phyloP scores from a whole-genome alignment of 2,888 invertebrate genomes.

The Pasiphila rectangulata region DNA sequence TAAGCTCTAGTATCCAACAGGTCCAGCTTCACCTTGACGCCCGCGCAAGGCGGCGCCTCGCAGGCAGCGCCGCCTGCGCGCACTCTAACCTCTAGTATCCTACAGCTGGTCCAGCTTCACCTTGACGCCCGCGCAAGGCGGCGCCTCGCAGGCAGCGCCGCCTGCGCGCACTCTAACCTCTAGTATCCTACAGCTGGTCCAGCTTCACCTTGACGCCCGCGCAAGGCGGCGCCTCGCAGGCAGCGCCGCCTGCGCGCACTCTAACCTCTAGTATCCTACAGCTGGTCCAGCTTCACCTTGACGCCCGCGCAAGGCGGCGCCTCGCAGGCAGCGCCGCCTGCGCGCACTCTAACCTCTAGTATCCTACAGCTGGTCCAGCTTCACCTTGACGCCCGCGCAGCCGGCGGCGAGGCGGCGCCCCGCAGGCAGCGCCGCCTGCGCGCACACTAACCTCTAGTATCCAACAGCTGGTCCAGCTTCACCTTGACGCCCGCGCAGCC shows the following conservation, averaged over 20 bases:
- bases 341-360: slow-evolving; percentile 72
- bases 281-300: slow-evolving; percentile 74
- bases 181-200: slow-evolving; percentile 67
- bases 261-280: slow-evolving; percentile 66
- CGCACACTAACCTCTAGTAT: slow-evolving; percentile 71
- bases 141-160: slow-evolving; percentile 32
- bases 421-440: slow-evolving; percentile 43
- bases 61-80: slow-evolving; percentile 45
- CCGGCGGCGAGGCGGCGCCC: slow-evolving; percentile 44
- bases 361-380: slow-evolving; percentile 70
- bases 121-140: slow-evolving; percentile 66
- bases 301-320: slow-evolving; percentile 59
- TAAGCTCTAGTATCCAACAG: slow-evolving; percentile 67
- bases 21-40: slow-evolving; percentile 72
- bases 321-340: slow-evolving; percentile 37
- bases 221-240: slow-evolving; percentile 45
- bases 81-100: slow-evolving; percentile 72
- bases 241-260: slow-evolving; percentile 58
- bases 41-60: slow-evolving; percentile 53
- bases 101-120: slow-evolving; percentile 72
- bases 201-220: slow-evolving; percentile 71
- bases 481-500: slow-evolving; percentile 70
- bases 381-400: slow-evolving; percentile 71
- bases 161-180: slow-evolving; percentile 70
- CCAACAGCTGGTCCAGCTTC: slow-evolving; percentile 70